Conservation (phyloP, 2,113 vertebrate species). For the Piliocolobus tephrosceles region DNA sequence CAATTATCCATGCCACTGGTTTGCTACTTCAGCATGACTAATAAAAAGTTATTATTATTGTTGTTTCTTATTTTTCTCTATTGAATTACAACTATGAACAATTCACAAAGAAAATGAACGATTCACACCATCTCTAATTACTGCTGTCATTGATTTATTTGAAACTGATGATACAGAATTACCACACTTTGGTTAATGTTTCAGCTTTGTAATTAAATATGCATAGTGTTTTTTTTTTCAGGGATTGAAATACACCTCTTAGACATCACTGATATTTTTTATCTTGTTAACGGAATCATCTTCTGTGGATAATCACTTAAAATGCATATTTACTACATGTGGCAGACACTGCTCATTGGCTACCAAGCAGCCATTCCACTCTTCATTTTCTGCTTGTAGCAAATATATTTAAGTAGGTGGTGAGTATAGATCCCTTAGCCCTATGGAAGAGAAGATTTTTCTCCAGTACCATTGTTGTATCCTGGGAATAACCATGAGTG, state of each 20-base stretch:
- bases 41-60: conserved; percentile 77
- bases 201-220: conserved; percentile 64
- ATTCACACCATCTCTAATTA: conserved; percentile 69
- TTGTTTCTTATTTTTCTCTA: conserved; percentile 70
- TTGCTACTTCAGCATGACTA: conserved; percentile 74
- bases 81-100: conserved; percentile 72
- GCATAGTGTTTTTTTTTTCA: conserved; percentile 35
- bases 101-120: conserved; percentile 69
- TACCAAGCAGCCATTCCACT: neutral
- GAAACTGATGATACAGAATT: conserved; percentile 58
- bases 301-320: conserved; percentile 32
- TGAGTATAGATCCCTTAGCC: neutral
- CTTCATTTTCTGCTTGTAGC: neutral
- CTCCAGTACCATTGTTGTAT: neutral
- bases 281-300: conserved; percentile 49
- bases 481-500: neutral
- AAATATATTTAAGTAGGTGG: neutral
- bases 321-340: neutral
- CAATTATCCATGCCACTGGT: conserved; percentile 75
- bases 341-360: neutral
- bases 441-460: neutral
- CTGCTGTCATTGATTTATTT: conserved; percentile 74
- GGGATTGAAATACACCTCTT: conserved; percentile 42
- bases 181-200: conserved; percentile 60
- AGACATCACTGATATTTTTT: conserved; percentile 43